Percentiles rank a stretch among this genome's conserved stretches.
phyloP scores from a whole-genome alignment of 2,797 vertebrate genomes.

The Lophotriccus pileatus region DNA sequence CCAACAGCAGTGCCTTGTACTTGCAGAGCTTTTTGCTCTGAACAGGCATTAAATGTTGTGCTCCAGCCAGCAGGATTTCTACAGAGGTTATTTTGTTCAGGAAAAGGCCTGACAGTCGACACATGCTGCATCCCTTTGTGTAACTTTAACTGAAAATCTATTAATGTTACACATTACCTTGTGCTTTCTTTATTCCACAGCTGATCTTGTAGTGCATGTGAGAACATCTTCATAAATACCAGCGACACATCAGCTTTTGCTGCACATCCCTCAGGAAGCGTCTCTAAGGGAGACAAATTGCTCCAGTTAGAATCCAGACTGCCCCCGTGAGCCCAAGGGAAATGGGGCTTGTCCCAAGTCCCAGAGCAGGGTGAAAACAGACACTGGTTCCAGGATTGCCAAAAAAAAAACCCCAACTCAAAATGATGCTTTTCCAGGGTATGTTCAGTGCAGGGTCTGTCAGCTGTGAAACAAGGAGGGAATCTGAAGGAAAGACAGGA shows the following conservation, averaged over 20 bases:
- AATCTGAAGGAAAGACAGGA: neutral
- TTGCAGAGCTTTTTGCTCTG: constrained; percentile 10
- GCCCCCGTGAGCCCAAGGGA: neutral
- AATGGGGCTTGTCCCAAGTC: neutral
- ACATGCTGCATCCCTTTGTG: neutral
- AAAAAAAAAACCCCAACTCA: neutral
- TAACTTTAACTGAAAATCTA: neutral
- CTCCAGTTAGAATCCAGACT: neutral
- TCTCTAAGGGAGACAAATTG: neutral
- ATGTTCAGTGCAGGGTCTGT: neutral
- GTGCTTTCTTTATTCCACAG: neutral
- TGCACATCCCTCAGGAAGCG: neutral
- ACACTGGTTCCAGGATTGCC: neutral
- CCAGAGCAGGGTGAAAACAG: neutral
- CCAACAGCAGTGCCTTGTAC: neutral
- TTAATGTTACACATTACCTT: neutral
- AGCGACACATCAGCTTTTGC: neutral
- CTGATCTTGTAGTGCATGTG: neutral
- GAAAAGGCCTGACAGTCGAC: constrained; percentile 3
- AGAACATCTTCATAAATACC: neutral
- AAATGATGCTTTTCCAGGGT: neutral
- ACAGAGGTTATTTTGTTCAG: neutral
- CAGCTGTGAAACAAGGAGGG: neutral
- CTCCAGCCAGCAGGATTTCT: neutral
- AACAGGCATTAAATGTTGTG: neutral